These are phyloP conservation scores for Plecturocebus donacophilus DNA, from an alignment of 2,113 vertebrate genomes.

Conservation along the genomic window DNA sequence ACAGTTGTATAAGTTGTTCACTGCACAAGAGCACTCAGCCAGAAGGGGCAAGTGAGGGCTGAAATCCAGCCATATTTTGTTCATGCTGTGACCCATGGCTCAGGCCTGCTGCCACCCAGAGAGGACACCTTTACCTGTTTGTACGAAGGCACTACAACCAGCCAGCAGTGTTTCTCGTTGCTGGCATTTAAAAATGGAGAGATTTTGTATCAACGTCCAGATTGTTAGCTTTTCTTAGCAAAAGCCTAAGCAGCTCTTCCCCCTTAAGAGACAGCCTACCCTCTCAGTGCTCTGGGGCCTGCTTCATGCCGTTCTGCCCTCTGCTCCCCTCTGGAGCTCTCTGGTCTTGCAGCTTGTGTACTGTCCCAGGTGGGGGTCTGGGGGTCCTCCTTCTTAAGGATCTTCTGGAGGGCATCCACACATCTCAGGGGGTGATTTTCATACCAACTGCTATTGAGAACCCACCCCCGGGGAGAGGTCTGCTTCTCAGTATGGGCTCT, in stretches of 20 bases:
- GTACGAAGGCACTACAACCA: accelerated
- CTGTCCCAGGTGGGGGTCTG: not conserved
- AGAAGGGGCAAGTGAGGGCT: not conserved
- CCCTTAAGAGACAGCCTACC: not conserved
- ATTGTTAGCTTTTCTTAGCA: not conserved
- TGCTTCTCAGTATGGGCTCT: not conserved
- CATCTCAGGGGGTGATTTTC: not conserved
- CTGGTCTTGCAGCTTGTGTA: accelerated
- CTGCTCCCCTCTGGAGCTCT: not conserved
- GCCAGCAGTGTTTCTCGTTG: not conserved
- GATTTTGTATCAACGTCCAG: not conserved
- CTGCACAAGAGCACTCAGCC: not conserved
- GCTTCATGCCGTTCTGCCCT: accelerated
- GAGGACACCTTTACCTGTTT: not conserved
- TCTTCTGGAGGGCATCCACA: not conserved
- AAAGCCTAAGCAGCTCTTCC: too few species aligned
- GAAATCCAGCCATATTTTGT: not conserved
- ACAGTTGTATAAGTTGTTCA: not conserved
- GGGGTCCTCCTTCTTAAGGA: not conserved
- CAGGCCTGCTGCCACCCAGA: not conserved
- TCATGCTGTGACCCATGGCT: not conserved
- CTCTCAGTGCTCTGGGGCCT: accelerated
- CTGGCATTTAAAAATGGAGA: not conserved
- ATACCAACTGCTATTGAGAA: not conserved
- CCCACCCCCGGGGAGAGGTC: not conserved